A percentile compares a stretch with the other conserved stretches of the same genome.
Conservation (phyloP, 2,113 vertebrate species). For the Sterna hirundo region DNA sequence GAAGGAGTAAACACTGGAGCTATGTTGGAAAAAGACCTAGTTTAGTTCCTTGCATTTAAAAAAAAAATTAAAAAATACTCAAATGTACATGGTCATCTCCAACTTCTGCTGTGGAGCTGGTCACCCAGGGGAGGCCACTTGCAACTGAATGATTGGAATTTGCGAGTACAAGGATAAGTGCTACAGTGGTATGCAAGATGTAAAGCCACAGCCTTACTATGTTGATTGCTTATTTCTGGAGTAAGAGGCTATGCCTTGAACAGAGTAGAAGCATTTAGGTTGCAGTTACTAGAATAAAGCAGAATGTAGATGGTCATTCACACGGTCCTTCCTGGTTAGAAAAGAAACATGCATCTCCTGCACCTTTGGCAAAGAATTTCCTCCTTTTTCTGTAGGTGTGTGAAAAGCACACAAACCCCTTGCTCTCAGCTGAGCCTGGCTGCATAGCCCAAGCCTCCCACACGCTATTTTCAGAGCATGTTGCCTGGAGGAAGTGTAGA, state of each 20-base stretch:
- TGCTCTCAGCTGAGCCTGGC: background rate
- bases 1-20: background rate
- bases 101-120: background rate
- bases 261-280: background rate
- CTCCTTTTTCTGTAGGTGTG: accelerated
- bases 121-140: background rate
- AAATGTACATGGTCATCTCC: accelerated
- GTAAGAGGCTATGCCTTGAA: background rate
- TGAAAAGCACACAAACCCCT: background rate
- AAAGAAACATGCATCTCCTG: background rate
- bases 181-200: background rate
- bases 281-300: background rate
- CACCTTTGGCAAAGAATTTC: background rate
- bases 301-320: background rate
- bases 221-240: background rate
- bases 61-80: background rate
- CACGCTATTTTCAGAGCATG: accelerated
- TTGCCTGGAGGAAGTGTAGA: background rate
- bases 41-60: background rate
- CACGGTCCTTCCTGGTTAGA: background rate
- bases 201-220: background rate
- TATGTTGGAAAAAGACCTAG: background rate
- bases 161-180: background rate
- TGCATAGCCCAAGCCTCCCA: background rate
- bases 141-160: background rate